phyloP scores from a whole-genome alignment of 2,113 vertebrate species.

The Poecile atricapillus region DNA sequence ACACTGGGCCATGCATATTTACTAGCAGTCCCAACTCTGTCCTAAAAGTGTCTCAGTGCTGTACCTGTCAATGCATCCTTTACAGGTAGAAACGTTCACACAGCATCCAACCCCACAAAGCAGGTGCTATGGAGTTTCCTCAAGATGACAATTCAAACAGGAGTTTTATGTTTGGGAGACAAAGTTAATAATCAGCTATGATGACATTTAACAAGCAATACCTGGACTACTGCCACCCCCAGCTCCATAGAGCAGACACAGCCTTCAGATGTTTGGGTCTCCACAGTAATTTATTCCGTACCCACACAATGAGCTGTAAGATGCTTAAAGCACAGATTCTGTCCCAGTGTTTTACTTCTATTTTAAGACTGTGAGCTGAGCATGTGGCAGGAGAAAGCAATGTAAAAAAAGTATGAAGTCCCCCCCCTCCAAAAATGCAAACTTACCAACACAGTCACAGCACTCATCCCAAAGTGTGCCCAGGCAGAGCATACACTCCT shows the following conservation, averaged over 20 bases:
- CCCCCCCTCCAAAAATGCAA: neutral
- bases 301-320: neutral
- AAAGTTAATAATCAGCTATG: neutral
- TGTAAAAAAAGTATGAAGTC: neutral
- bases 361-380: neutral
- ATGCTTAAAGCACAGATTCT: neutral
- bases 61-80: neutral
- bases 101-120: neutral
- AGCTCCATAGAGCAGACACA: neutral
- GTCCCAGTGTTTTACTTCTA: neutral
- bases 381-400: neutral
- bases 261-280: neutral
- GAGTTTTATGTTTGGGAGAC: neutral
- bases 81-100: neutral
- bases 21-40: neutral
- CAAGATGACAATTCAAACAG: neutral
- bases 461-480: slow-evolving; percentile 97
- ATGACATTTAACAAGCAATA: neutral
- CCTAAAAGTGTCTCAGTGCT: neutral
- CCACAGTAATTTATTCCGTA: neutral
- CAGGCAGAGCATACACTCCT: slow-evolving; percentile 97
- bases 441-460: slow-evolving; percentile 98
- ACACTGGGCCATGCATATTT: neutral
- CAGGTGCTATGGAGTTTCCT: neutral
- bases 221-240: neutral